Evolutionary conservation across 2,797 vertebrate genomes (phyloP), one percentile per base, ranked within the genome.

Genomic region (Hyperoplus lanceolatus): DNA sequence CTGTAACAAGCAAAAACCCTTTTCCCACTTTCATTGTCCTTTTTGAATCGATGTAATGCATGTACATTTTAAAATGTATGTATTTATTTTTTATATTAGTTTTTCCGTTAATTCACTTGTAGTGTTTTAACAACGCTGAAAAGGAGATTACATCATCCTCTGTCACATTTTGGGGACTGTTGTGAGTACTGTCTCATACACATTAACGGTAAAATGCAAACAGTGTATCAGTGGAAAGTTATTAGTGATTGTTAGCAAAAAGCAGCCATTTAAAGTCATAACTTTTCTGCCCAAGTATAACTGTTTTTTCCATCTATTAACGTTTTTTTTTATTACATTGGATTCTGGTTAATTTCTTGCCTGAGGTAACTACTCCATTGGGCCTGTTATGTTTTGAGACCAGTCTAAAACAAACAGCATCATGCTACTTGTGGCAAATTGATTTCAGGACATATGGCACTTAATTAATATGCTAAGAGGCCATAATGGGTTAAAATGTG

Each of bases 81-180:
- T 18, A 50, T 50, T 73, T 8, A 8, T 67, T n/a, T 14, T 39
- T 12, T 8, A 8, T 29, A 18, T 57, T 41, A 7, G 49, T 38
- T 39, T 39, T 50, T 38, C 15, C 7, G n/a, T 58, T 53, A 16
- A n/a, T 60, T 60, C 36, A 18, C 2, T 46, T 50, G 42, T 45
- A 45, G 16, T 21, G 36, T 41, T 8, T 21, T 54, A 60, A 55
- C 56, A 54, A 14, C 15, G 1, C 16, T n/a, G 62, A 63, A 55
- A 61, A 54, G 15, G 55, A 46, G 57, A 62, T 80, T 57, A 39
- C 5, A 45, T 63, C 43, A 53, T 60, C 41, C 68, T 38, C 16
- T 61, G 60, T 77, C 74, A 70, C 67, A 67, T 29, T 58, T 15
- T 39, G 60, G 50, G 39, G n/a, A 6, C 42, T 70, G 66, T 21